Base-by-base conservation (phyloP, 2,113 vertebrate species). In the Perca schrenkii region DNA sequence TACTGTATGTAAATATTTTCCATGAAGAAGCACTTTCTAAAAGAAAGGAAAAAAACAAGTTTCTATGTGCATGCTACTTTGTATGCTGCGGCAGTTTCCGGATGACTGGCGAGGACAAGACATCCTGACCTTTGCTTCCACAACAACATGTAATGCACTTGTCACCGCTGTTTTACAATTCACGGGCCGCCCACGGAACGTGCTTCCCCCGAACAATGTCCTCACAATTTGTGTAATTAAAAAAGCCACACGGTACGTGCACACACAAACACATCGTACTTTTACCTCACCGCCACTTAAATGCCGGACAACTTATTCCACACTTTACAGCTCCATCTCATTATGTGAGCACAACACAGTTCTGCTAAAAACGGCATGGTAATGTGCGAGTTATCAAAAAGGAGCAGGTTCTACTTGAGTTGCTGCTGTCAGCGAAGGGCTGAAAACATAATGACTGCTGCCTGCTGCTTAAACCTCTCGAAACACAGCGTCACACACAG, bases 81-180 rank as follows among this genome's bases (percentile, higher is more conserved):
- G 74, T 80, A 88, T 88, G 85, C 81, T 6, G 74, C 0, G 46
- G 40, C 49, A 56, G 66, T 60, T 22, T 68, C 58, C 50, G 67
- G 61, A 28, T 67, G 77, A 58, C 43, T 77, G 78, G 31, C 56
- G 86, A 80, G 74, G 80, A 74, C 56, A 28, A 77, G 67, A 72
- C 70, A 71, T 53, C 8, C 22, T 85, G 87, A 90, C 88, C 88
- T 89, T 91, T 90, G 31, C 78, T 86, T 79, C 69, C 76, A 77
- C 14, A 75, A 80, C 79, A 89, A 79, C 85, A 76, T 88, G 89
- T 81, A 81, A 83, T 31, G 21, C 72, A 80, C 69, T 75, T 64
- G 89, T 87, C 79, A 52, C 67, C 3, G 36, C 78, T 47, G 84
- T 80, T 86, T 83, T 72, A 75, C 84, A 89, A 69, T 80, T 83